phyloP scores from a whole-genome alignment of 23 tunicate genomes.

The Phallusia fumigata region DNA sequence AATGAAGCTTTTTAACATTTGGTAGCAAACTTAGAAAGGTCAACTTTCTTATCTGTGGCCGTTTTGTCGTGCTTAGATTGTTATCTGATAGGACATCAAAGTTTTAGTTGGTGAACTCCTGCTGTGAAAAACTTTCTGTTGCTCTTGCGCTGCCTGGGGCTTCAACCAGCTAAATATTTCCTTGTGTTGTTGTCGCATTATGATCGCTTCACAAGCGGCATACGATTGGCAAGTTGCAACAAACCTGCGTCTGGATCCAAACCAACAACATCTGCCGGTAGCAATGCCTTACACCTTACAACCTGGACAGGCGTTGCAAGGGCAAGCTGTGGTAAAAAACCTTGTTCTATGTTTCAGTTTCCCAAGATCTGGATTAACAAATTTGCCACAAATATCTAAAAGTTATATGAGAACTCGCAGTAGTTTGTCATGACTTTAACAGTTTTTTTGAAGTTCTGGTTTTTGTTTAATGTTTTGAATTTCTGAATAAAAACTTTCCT shows the following conservation, averaged over 20 bases:
- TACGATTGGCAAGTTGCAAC: conserved; percentile 13
- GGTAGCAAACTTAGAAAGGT: too few species aligned
- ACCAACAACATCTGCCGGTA: not conserved
- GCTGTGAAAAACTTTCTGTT: not conserved
- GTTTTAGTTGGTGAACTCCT: not conserved
- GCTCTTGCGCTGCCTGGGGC: not conserved
- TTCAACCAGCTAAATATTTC: not conserved
- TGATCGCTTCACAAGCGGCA: not conserved
- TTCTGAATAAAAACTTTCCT: too few species aligned
- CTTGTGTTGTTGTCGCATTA: not conserved
- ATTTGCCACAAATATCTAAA: too few species aligned
- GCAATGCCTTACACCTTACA: not conserved
- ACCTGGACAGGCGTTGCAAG: not conserved
- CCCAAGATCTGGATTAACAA: too few species aligned
- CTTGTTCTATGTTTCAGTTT: too few species aligned
- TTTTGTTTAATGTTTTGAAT: too few species aligned
- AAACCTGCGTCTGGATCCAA: not conserved
- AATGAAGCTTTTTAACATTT: too few species aligned
- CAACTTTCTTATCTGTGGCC: not conserved
- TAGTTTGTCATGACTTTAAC: too few species aligned
- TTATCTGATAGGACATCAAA: conserved; percentile 7
- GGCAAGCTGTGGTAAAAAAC: not conserved
- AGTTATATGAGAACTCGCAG: too few species aligned
- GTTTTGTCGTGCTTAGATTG: not conserved
- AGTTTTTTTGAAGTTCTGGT: too few species aligned